Evolutionary conservation across 2,797 vertebrate species (phyloP), one percentile per base, ranked within the genome.

Genomic region (Halcyon leucocephala): DNA sequence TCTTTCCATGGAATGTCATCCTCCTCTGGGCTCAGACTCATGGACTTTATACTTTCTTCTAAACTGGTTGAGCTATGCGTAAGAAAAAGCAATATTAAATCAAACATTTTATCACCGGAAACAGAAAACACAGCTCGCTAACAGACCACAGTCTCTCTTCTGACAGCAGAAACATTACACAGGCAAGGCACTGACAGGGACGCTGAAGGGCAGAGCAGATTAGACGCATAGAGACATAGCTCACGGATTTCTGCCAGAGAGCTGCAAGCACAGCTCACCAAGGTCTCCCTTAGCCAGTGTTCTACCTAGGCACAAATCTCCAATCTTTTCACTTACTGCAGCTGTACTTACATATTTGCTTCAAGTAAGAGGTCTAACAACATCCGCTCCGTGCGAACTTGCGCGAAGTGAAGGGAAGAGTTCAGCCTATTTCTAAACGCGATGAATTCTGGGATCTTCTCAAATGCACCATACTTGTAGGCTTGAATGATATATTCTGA

Each of bases 401-500:
- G 99, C 60, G 99, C 99, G 69, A 99, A 99, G 97, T 99, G 99
- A 97, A 99, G 98, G 70, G 99, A 99, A 62, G 99, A 99, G 97
- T 99, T 99, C 95, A 99, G 97, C 79, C 99, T 97, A 97, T 99
- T 99, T 97, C 99, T 98, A 96, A 99, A 99, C 19, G 99, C 99
- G 33, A 99, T 99, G 98, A 99, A 99, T 95, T 99, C 99, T 12
- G 99, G 99, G 97, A 99, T 99, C 97, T 99, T 99, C 98, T 99
- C 99, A 87, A 99, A 99, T 1, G 99, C 99, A 92, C 99, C 99
- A 6, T 99, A 99, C 97, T 99, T 99, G 92, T 99, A 99, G 51
- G 99, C 99, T 97, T 99, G 99, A 97, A 99, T 99, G 97, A 99
- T 99, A 88, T 99, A 99, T 98, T 99, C 99, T 99, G 99, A 99